Percentiles rank a stretch among this genome's conserved stretches.
Conservation (phyloP, 2,113 vertebrate genomes). For the Diadophis punctatus region DNA sequence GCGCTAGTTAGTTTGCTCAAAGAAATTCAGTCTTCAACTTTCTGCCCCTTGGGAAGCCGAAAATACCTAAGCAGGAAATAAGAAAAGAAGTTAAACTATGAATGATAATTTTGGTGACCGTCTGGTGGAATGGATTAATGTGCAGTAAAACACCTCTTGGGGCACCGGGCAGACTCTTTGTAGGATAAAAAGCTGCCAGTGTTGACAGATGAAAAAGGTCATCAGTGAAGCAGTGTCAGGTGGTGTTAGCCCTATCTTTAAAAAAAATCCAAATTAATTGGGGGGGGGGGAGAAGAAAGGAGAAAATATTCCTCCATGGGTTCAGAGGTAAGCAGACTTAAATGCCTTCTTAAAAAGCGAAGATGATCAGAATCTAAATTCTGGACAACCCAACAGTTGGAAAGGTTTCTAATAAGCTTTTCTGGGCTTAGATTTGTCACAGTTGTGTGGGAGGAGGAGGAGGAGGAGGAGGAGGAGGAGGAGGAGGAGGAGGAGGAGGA, state of each 20-base stretch:
- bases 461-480: background rate
- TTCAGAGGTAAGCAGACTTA: constrained; percentile 19
- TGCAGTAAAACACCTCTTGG: constrained; percentile 67
- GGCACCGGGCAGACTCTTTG: constrained; percentile 63
- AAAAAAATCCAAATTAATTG: constrained; percentile 63
- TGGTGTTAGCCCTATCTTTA: constrained; percentile 50
- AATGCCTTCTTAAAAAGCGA: constrained; percentile 13
- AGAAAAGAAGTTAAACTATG: constrained; percentile 76
- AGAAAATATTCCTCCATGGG: background rate
- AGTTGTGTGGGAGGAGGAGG: background rate
- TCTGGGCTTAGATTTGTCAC: constrained; percentile 22
- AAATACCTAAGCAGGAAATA: constrained; percentile 73
- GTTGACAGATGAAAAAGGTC: constrained; percentile 77
- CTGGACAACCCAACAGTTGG: background rate
- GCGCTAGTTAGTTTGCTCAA: constrained; percentile 62
- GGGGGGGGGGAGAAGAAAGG: constrained; percentile 22
- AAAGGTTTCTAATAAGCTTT: constrained; percentile 25
- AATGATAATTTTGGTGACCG: constrained; percentile 76
- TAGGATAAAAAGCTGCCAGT: constrained; percentile 72
- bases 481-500: background rate
- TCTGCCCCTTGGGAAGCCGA: constrained; percentile 71
- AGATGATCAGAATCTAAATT: constrained; percentile 23
- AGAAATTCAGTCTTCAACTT: constrained; percentile 73
- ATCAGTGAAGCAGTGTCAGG: constrained; percentile 63
- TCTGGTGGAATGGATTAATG: constrained; percentile 72